Evolutionary conservation across 2,113 vertebrate species (phyloP), one percentile per base, ranked within the genome.

Genomic region (Misgurnus mizolepis): DNA sequence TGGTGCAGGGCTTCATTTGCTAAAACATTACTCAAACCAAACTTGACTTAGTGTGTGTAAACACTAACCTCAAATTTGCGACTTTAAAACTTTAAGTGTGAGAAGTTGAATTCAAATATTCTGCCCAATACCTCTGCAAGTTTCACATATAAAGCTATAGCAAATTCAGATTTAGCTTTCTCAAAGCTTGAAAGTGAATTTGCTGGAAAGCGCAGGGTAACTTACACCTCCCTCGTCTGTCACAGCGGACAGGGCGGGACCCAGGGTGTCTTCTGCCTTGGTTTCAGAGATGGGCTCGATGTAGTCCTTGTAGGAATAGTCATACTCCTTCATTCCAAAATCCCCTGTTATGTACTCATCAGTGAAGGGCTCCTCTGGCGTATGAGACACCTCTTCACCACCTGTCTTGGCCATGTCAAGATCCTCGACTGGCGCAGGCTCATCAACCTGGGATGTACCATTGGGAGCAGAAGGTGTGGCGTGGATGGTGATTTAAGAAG

Each of bases 181-280:
- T 64, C 45, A 64, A 67, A 71, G 62, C 67, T 74, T 66, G 65
- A 80, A 84, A 77, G n/a, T 34, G 40, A 82, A 83, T 80, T 84
- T 84, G 45, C 40, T 43, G 76, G 22, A 68, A 88, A 78, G 60
- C 67, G 83, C 85, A 80, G 85, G 88, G 82, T 80, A 5, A 96
- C 96, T 96, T 96, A 97, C 96, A 90, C 94, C 93, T 93, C 93
- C 94, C 90, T 90, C 91, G 43, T 93, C 90, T 70, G 92, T 95
- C 93, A 95, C 94, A 64, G 95, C 95, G 27, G 95, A 94, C 86
- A 96, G 93, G 82, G 91, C 92, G 53, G 94, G 95, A 84, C 95
- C 95, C 82, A 96, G 90, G 83, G 93, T 89, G 80, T 90, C 91
- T 43, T 93, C 92, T 0, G 81, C 69, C 68, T 89, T 88, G 80